Percentiles rank a stretch among this genome's conserved stretches.
Evolutionary conservation across 2,888 invertebrate genomes (phyloP).

Genomic region (Ochlodes sylvanus): DNA sequence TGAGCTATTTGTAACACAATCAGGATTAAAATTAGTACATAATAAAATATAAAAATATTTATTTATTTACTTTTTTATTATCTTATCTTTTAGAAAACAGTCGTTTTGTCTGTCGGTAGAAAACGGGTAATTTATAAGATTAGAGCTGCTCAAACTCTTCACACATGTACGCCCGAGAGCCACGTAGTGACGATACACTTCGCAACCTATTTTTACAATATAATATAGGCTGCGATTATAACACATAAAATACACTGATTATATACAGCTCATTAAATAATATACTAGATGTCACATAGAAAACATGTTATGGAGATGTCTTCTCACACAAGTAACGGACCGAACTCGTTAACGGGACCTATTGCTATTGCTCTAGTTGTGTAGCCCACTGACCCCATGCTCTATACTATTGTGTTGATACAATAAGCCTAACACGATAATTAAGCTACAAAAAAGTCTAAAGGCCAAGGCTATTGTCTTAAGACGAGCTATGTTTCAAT

Average conservation of each 20-base stretch:
- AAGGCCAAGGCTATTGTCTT: slow-evolving; percentile 1
- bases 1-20: too few species aligned
- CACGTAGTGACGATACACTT: too few species aligned
- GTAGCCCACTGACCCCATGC: slow-evolving; percentile 41
- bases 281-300: background rate
- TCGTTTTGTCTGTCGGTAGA: too few species aligned
- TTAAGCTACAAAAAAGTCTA: slow-evolving; percentile 15
- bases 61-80: too few species aligned
- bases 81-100: too few species aligned
- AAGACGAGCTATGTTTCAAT: background rate
- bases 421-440: slow-evolving; percentile 14
- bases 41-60: too few species aligned
- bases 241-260: background rate
- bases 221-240: too few species aligned
- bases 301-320: slow-evolving; percentile 23
- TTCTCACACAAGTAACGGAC: slow-evolving; percentile 37
- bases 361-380: slow-evolving; percentile 39
- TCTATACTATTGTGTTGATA: slow-evolving; percentile 22
- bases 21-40: too few species aligned
- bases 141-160: too few species aligned
- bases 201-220: too few species aligned
- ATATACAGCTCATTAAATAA: slow-evolving; percentile 1
- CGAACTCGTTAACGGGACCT: slow-evolving; percentile 38
- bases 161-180: too few species aligned
- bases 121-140: too few species aligned